These are phyloP conservation scores for Drosophila elegans DNA, from an alignment of 1,140 invertebrate species.

Conservation along the genomic window DNA sequence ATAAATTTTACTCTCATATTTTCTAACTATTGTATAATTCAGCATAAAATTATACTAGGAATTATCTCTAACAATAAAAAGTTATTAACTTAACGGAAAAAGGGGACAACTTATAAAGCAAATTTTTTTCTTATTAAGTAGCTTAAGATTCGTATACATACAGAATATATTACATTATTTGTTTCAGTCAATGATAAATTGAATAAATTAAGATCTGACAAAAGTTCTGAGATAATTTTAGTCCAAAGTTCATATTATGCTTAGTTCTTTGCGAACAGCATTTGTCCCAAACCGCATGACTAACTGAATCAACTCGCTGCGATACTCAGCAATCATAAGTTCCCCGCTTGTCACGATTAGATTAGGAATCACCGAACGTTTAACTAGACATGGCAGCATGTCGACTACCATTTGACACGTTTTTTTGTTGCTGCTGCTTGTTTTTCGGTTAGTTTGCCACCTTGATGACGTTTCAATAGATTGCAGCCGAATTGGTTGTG, in stretches of 20 bases:
- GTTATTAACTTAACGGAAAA: too few relatives aligned
- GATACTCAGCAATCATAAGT: constrained; percentile 28
- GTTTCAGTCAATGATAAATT: too few relatives aligned
- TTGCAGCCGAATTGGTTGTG: constrained; percentile 13
- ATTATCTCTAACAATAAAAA: too few relatives aligned
- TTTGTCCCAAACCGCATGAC: constrained; percentile 15
- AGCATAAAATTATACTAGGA: too few relatives aligned
- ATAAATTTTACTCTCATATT: too few relatives aligned
- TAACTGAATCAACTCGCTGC: constrained; percentile 23
- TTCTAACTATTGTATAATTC: too few relatives aligned
- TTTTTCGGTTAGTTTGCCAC: constrained; percentile 25
- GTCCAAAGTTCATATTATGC: constrained; percentile 28
- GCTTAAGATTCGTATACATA: too few relatives aligned
- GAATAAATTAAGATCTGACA: background rate
- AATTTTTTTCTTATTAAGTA: too few relatives aligned
- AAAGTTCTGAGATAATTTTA: background rate
- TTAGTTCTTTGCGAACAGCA: background rate
- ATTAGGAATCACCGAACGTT: constrained; percentile 50
- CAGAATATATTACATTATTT: too few relatives aligned
- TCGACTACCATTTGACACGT: constrained; percentile 28
- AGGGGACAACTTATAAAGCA: too few relatives aligned
- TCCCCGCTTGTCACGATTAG: constrained; percentile 57
- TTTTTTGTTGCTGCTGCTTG: constrained; percentile 25
- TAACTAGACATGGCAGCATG: constrained; percentile 31
- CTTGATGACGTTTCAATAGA: constrained; percentile 38